These are phyloP conservation scores for Trochalopteron elliotii DNA, from an alignment of 2,113 vertebrate species.

Conservation along the genomic window DNA sequence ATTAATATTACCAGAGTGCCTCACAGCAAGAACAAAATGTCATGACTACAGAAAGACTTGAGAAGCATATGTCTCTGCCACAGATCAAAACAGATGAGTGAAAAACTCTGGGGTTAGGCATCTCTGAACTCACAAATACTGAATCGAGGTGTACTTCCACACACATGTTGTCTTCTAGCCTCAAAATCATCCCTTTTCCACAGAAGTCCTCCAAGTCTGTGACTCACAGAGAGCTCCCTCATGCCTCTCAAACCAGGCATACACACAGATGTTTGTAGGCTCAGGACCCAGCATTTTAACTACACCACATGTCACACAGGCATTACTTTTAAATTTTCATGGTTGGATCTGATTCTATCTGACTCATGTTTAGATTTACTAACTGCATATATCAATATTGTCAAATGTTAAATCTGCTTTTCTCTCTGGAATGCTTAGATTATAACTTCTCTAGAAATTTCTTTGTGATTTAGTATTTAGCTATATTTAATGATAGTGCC, in stretches of 20 bases:
- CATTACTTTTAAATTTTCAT: neutral
- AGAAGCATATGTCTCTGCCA: neutral
- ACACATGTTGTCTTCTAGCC: rapidly evolving
- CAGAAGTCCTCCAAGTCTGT: neutral
- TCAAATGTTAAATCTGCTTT: neutral
- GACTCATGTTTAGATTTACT: neutral
- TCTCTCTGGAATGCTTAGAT: neutral
- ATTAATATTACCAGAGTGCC: neutral
- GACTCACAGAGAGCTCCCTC: neutral
- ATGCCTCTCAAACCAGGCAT: neutral
- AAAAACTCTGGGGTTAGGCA: neutral
- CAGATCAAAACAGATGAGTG: neutral
- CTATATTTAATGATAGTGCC: neutral
- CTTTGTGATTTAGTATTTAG: neutral
- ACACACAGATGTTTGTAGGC: neutral
- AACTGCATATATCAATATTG: neutral
- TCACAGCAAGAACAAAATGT: neutral
- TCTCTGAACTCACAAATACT: neutral
- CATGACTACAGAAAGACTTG: neutral
- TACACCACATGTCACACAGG: neutral
- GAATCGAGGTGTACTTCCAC: neutral
- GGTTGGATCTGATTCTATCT: neutral
- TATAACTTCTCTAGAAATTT: neutral
- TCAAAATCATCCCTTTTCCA: neutral
- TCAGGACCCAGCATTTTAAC: neutral